Conservation (phyloP, 2,888 invertebrate species). For the Acleris emargana region DNA sequence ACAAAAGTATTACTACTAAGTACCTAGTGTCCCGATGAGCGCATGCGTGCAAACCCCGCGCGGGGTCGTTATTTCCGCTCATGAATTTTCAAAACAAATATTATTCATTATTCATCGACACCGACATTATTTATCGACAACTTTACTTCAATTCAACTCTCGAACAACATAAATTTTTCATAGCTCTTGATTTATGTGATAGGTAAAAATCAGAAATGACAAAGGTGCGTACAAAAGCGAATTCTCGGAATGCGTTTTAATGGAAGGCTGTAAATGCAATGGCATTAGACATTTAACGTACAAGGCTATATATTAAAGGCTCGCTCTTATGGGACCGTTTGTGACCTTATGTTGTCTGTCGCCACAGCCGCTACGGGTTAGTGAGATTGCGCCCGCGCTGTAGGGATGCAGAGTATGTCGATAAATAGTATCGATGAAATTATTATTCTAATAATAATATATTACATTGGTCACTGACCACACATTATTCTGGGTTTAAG, state of each 20-base stretch:
- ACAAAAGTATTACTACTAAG: too few species aligned
- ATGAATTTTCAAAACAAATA: background rate
- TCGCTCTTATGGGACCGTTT: conserved; percentile 70
- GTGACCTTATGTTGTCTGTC: conserved; percentile 80
- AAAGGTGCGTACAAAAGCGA: conserved; percentile 37
- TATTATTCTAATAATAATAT: too few species aligned
- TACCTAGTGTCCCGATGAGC: too few species aligned
- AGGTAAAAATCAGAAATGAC: conserved; percentile 35
- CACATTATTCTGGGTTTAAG: too few species aligned
- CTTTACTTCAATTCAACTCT: background rate
- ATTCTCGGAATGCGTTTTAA: conserved; percentile 48
- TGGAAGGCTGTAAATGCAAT: conserved; percentile 69
- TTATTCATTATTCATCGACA: too few species aligned
- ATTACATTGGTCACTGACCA: too few species aligned
- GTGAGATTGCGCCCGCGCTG: conserved; percentile 66
- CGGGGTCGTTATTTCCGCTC: too few species aligned
- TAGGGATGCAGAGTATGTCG: conserved; percentile 41
- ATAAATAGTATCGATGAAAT: too few species aligned
- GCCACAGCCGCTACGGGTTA: conserved; percentile 71
- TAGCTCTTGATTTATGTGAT: conserved; percentile 11
- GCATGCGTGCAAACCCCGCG: too few species aligned
- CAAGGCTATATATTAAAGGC: conserved; percentile 77
- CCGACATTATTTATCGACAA: conserved; percentile 1
- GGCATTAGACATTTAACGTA: conserved; percentile 77
- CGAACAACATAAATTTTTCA: conserved; percentile 7